Evolutionary conservation across 2,113 vertebrate genomes (phyloP), one percentile per base, ranked within the genome.

Genomic region (Phrynosoma platyrhinos): DNA sequence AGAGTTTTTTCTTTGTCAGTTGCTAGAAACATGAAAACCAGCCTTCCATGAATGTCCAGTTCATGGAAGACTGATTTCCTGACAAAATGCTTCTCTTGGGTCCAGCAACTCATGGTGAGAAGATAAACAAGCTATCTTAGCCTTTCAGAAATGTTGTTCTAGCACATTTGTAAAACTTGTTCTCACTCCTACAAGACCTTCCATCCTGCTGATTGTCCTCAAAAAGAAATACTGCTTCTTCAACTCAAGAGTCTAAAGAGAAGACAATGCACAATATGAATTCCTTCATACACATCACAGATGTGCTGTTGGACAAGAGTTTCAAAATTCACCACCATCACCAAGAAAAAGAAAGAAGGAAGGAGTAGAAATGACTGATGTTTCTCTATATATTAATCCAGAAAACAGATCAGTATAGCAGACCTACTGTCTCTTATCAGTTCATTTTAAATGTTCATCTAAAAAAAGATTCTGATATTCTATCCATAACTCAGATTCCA

Each of bases 31-130:
- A 85, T 77, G 74, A 85, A 85, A 77, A 77, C 47, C 36, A 76
- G 40, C 58, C 74, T 85, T 85, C 53, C 72, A 62, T 85, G 83
- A 85, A 85, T 42, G 72, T n/a, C 83, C 83, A 85, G 69, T 84
- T 74, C 52, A 84, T 74, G 83, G 83, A 84, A 84, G 52, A 55
- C n/a, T 74, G 69, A 36, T 25, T 84, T 82, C 64, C 55, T 85
- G 72, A 76, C 72, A 75, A 85, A 62, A 85, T 76, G 25, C 8
- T 85, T 85, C 83, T 85, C 72, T 85, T 62, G 72, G 72, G 23
- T 42, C 32, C 69, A 72, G 69, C 27, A 84, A 9, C 30, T 72
- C 68, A 32, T 74, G 69, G 68, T 30, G 53, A 85, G 8, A 85
- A 62, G 72, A 76, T 62, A 75, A 85, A 62, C 71, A 85, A 76